Percentiles rank a stretch among this genome's conserved stretches.
These are phyloP conservation scores for Amyelois transitella DNA, from an alignment of 1,140 invertebrate species.

Conservation along the genomic window DNA sequence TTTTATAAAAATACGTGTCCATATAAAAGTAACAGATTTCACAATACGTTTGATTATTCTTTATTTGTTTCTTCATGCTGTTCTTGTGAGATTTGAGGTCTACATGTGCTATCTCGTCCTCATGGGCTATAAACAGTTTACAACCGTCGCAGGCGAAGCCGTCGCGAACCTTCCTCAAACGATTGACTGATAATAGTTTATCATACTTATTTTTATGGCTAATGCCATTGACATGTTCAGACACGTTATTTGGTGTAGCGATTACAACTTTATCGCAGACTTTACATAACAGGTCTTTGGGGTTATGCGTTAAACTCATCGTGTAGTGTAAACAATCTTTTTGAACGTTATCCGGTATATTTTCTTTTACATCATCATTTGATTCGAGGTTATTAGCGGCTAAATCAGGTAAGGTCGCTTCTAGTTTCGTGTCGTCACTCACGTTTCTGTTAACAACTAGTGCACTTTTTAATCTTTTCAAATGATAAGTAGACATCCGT, in stretches of 20 bases:
- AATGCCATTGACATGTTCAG: background rate
- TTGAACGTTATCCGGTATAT: no score
- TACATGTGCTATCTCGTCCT: constrained; percentile 13
- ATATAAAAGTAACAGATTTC: background rate
- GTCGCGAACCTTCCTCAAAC: background rate
- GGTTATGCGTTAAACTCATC: background rate
- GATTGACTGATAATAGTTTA: background rate
- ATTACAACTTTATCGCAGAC: background rate
- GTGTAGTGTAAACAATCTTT: no score
- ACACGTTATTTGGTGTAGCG: background rate
- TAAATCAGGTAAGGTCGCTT: no score
- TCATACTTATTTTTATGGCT: background rate
- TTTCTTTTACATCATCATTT: background rate
- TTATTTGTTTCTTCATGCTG: background rate
- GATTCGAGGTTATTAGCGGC: no score
- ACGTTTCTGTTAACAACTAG: no score
- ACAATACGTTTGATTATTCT: background rate
- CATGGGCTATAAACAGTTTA: background rate
- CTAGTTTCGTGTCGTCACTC: no score
- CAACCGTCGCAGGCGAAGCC: constrained; percentile 18
- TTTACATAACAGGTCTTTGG: background rate
- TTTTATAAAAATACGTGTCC: background rate
- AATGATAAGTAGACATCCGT: no score
- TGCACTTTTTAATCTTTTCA: no score
- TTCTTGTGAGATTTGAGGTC: constrained; percentile 13